Base-by-base conservation (phyloP, 2,113 vertebrate genomes). In the Carassius auratus region DNA sequence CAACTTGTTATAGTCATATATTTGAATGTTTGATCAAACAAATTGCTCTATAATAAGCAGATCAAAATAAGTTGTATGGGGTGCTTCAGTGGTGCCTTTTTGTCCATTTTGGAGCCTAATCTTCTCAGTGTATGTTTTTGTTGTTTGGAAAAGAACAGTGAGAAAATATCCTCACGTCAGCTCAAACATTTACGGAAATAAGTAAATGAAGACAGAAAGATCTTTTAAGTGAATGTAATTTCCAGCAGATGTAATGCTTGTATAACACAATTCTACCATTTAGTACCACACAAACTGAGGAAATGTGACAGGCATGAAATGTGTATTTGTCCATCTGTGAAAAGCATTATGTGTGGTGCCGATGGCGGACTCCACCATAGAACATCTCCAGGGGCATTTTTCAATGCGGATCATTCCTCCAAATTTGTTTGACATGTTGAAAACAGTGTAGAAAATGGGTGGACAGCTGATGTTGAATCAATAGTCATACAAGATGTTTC, bases 401-500 rank as follows among this genome's bases (percentile, higher is more conserved):
- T 68, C 79, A 81, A 68, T 81, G 38, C n/a, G 36, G 61, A 30
- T 81, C 79, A 81, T 69, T 81, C 62, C 62, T 81, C 42, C 62
- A 69, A 68, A 81, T 81, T 81, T 68, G 79, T 81, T 81, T 68
- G 79, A 81, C 79, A 36, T 15, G 42, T 68, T 81, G 45, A 81
- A 81, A 81, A 66, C 79, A 21, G 15, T 62, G 45, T 52, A 81
- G 62, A 81, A 81, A 81, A 81, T 81, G 79, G 62, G 79, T 69
- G 79, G 45, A 81, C 79, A 81, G 79, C 62, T 81, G 79, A 81
- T 81, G 79, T 68, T 81, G 79, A 81, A 81, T 81, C 79, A 33
- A 81, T 81, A 81, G 69, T 81, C 79, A 81, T 81, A 81, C 79
- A 81, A 69, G 62, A 81, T 81, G 79, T 69, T 81, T 81, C 62